These are phyloP conservation scores for Hemitrygon akajei DNA, from an alignment of 2,797 vertebrate genomes.

Conservation along the genomic window DNA sequence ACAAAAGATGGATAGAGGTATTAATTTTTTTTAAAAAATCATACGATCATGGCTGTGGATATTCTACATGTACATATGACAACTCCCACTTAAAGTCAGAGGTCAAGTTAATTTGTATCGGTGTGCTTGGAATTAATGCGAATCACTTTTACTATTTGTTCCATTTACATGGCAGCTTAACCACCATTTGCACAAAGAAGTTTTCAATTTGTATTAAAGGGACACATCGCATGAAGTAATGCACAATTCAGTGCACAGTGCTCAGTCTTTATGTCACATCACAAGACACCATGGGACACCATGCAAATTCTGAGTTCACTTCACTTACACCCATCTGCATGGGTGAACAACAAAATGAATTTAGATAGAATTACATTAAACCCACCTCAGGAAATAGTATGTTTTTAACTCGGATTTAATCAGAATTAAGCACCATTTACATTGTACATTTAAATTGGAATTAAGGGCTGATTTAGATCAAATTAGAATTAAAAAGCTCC, in stretches of 20 bases:
- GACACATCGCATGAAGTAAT: constrained; percentile 25
- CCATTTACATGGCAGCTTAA: constrained; percentile 33
- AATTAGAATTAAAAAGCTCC: constrained; percentile 34
- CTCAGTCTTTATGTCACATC: constrained; percentile 35
- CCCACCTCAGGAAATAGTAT: constrained; percentile 37
- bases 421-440: constrained; percentile 38
- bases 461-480: constrained; percentile 37
- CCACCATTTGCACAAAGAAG: constrained; percentile 18
- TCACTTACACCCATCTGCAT: constrained; percentile 38
- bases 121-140: constrained; percentile 31
- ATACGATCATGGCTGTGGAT: constrained; percentile 19
- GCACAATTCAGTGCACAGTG: constrained; percentile 4
- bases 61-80: constrained; percentile 12
- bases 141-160: constrained; percentile 33
- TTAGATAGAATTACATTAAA: constrained; percentile 36
- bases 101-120: constrained; percentile 32
- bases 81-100: constrained; percentile 18
- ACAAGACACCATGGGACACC: constrained; percentile 32
- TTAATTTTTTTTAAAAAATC: neutral
- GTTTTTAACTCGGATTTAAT: constrained; percentile 38
- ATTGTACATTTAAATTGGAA: constrained; percentile 36
- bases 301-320: constrained; percentile 33
- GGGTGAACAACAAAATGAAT: constrained; percentile 38
- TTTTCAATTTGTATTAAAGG: constrained; percentile 37
- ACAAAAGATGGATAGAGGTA: neutral